These are phyloP conservation scores for Microcebus griseorufus DNA, from an alignment of 2,113 vertebrate genomes.

Conservation along the genomic window DNA sequence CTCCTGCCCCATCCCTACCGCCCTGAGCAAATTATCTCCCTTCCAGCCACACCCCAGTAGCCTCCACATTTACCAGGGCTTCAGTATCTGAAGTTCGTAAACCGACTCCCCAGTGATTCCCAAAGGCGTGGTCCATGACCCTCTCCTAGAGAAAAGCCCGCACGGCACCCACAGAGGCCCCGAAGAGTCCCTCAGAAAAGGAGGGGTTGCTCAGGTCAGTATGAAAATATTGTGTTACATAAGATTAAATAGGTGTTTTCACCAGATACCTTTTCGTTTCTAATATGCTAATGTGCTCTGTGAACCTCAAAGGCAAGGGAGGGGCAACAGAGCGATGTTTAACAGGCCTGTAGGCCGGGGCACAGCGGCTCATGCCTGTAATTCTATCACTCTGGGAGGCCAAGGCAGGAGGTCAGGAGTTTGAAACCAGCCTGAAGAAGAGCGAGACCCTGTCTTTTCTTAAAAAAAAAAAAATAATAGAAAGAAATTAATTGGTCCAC, in stretches of 20 bases:
- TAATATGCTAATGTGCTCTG: conserved; percentile 21
- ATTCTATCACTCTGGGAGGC: no score
- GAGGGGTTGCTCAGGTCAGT: background rate
- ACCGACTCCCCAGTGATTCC: background rate
- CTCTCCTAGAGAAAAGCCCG: background rate
- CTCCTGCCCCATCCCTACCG: background rate
- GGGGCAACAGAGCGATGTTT: background rate
- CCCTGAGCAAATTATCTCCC: background rate
- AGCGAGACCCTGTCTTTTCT: no score
- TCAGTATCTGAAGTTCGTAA: background rate
- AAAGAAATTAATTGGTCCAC: no score
- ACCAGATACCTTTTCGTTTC: background rate
- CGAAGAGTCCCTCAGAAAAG: background rate
- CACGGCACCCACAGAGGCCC: background rate
- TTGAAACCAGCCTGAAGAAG: no score
- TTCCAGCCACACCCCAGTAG: background rate
- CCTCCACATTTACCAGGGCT: background rate
- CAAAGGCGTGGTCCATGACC: background rate
- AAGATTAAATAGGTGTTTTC: background rate
- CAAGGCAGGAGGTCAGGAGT: no score
- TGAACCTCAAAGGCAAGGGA: background rate
- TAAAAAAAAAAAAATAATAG: no score
- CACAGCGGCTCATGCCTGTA: no score
- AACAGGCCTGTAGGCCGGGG: background rate
- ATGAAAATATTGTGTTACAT: conserved; percentile 34